A percentile compares a stretch with the other conserved stretches of the same genome.
phyloP scores from a whole-genome alignment of 1,140 invertebrate species.

The Phenacoccus solenopsis region DNA sequence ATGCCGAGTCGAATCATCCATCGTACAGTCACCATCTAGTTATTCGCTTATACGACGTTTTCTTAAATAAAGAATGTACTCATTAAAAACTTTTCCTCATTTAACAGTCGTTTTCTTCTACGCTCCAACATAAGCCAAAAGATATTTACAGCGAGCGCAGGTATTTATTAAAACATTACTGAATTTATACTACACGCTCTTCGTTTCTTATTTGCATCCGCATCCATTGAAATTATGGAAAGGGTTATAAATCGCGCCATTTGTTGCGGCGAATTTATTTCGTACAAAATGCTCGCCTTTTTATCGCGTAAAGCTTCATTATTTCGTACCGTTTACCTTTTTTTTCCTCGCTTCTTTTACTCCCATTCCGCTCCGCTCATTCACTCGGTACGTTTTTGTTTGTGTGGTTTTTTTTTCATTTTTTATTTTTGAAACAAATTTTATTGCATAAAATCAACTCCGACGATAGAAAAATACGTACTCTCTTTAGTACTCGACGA shows the following conservation, averaged over 20 bases:
- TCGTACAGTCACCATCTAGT: no score
- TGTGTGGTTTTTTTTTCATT: no score
- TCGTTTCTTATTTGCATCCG: background rate
- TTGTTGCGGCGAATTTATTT: conserved; percentile 1
- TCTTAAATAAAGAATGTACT: background rate
- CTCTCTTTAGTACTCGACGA: background rate
- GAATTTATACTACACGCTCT: background rate
- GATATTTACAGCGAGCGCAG: background rate
- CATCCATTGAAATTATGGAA: conserved; percentile 2
- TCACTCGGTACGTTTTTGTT: no score
- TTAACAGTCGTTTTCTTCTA: background rate
- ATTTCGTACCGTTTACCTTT: background rate
- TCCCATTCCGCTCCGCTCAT: no score
- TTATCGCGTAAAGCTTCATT: background rate
- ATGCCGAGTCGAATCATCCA: no score
- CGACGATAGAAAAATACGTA: no score
- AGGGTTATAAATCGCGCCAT: background rate
- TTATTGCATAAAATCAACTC: background rate
- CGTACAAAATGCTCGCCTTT: background rate
- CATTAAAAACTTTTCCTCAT: background rate
- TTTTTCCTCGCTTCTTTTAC: background rate
- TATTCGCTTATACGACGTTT: no score
- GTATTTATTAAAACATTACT: background rate
- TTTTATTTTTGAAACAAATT: no score
- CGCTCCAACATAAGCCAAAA: background rate